phyloP scores from a whole-genome alignment of 2,888 invertebrate species.

The Crioceris asparagi region DNA sequence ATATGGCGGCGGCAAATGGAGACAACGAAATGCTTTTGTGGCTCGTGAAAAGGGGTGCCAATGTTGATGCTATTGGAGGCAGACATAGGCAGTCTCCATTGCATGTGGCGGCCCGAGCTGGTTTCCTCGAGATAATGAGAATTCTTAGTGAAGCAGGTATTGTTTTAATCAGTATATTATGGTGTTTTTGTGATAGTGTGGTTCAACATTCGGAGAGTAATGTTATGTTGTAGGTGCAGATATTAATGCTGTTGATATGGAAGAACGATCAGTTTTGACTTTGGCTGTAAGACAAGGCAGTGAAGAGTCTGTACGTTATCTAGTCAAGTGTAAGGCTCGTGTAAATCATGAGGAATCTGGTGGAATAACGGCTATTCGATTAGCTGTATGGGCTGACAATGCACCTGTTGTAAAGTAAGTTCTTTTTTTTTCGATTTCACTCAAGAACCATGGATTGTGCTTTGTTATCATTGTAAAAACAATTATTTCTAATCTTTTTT shows the following conservation, averaged over 20 bases:
- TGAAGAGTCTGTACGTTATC: conserved; percentile 36
- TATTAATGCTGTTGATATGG: conserved; percentile 43
- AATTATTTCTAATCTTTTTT: not conserved
- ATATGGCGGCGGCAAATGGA: conserved; percentile 52
- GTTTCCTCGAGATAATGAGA: conserved; percentile 38
- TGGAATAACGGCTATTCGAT: conserved; percentile 58
- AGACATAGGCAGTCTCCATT: conserved; percentile 37
- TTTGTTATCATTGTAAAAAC: not conserved
- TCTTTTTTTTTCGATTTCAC: too few species aligned
- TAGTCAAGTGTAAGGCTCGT: conserved; percentile 50
- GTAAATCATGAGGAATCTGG: conserved; percentile 60
- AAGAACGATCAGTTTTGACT: conserved; percentile 41
- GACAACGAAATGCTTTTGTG: conserved; percentile 42
- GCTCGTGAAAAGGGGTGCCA: conserved; percentile 27
- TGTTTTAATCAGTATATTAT: too few species aligned
- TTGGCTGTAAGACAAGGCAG: conserved; percentile 37
- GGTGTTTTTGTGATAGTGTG: too few species aligned
- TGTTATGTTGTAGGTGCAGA: conserved; percentile 41
- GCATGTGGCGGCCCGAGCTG: conserved; percentile 33
- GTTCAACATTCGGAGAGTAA: not conserved
- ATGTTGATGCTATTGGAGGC: conserved; percentile 33
- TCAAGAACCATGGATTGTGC: too few species aligned
- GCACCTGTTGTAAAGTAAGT: conserved; percentile 39
- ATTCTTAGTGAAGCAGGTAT: conserved; percentile 39
- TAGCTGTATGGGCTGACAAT: conserved; percentile 55